phyloP scores from a whole-genome alignment of 2,113 vertebrate species.

The Podiceps cristatus region DNA sequence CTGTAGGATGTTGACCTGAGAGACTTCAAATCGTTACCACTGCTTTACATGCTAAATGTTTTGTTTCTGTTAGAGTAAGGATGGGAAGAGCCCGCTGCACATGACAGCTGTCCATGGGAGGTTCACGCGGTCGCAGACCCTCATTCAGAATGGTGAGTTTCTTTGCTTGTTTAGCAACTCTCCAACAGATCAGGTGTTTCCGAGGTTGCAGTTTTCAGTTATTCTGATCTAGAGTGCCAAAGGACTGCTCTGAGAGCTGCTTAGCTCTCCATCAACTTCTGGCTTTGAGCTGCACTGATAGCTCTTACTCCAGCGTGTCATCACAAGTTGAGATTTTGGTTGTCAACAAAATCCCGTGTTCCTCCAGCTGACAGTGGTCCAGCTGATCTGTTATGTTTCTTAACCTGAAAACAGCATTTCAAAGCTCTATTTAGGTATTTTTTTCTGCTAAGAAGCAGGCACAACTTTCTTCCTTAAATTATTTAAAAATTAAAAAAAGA shows the following conservation, averaged over 20 bases:
- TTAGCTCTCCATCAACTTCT: background rate
- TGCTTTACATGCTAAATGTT: background rate
- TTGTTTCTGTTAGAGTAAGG: slow-evolving; percentile 86
- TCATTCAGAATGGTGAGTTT: slow-evolving; percentile 93
- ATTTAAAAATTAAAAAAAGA: background rate
- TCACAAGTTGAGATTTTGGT: background rate
- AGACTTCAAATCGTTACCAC: background rate
- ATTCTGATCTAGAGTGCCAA: background rate
- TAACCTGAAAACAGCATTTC: background rate
- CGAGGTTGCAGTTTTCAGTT: background rate
- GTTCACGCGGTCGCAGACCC: slow-evolving; percentile 93
- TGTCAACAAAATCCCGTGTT: background rate
- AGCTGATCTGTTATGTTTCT: background rate
- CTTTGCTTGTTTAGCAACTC: background rate
- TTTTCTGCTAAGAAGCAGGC: background rate
- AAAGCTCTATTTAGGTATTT: background rate
- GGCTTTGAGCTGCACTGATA: background rate
- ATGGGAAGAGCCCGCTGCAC: slow-evolving; percentile 95
- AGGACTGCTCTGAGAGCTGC: background rate
- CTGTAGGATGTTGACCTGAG: background rate
- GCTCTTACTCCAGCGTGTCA: rapidly evolving
- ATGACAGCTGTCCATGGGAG: slow-evolving; percentile 96
- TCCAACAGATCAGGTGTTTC: background rate
- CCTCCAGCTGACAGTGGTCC: background rate
- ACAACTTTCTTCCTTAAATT: background rate